Base-by-base conservation (phyloP, 2,888 invertebrate species). In the Trisateles emortualis region DNA sequence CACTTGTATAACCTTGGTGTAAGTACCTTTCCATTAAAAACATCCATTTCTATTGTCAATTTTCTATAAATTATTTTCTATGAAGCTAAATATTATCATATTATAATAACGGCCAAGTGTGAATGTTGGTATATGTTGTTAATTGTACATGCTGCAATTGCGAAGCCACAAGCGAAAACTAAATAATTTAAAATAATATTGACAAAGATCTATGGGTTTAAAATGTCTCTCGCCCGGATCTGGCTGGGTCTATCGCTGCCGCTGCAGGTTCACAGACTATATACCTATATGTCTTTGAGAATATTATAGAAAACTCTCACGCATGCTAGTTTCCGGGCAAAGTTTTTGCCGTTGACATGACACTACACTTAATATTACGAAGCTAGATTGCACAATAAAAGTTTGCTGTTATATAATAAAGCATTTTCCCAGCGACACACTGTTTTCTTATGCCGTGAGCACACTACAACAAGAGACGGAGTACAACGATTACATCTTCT, bases 361-460 rank as follows among this genome's bases (percentile, higher is more conserved):
- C 19, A 6, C 39, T 39, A 24, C 30, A 22, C 9, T 22, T 19
- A 46, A 30, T 39, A 47, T 30, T 22, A 39, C 29, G 39, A 32
- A 19, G 32, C 14, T 38, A 47, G 38, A 39, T 19, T 22, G 13
- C 10, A 22, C 30, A 14, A 14, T 32, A 22, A 14, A 30, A 30
- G 29, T 29, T 45, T 46, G 22, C 29, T 47, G 47, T 47, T 48
- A 40, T 33, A 33, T 40, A 19, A 48, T 40, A 48, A 40, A 1
- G 29, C 16, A 40, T 16, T 11, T 40, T 48, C 47, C 24, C 47
- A 48, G 19, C 30, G 24, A 17, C 39, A 48, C 40, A 48, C 16
- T 40, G 13, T 33, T 14, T 30, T 33, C 2, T 19, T 38, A 17
- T 19, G 17, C 30, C 47, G 40, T 48, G 40, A 24, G 47, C 40